Conservation (phyloP, 2,888 invertebrate genomes). For the Perithous albicinctus region DNA sequence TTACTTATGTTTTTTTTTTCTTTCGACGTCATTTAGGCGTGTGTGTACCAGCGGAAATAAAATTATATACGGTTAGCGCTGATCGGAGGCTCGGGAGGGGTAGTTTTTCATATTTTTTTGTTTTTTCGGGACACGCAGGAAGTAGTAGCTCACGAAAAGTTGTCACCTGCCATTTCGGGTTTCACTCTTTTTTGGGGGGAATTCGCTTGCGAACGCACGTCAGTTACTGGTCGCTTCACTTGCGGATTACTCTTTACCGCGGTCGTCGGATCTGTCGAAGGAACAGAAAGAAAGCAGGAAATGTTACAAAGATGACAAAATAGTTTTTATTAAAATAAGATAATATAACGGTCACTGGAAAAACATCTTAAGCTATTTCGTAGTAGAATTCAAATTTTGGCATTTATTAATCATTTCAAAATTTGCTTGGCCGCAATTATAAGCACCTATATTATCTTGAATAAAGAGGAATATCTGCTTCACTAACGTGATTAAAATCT, state of each 20-base stretch:
- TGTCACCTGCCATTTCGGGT: conserved; percentile 81
- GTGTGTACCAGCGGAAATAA: conserved; percentile 78
- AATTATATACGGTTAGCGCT: conserved; percentile 71
- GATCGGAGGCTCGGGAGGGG: conserved; percentile 57
- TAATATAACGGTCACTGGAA: background rate
- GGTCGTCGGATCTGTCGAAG: conserved; percentile 80
- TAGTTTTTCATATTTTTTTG: conserved; percentile 46
- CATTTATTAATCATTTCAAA: too few species aligned
- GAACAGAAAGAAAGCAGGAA: background rate
- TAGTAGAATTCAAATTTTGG: background rate
- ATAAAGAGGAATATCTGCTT: too few species aligned
- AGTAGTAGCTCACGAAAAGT: conserved; percentile 82
- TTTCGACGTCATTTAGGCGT: conserved; percentile 72
- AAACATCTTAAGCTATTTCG: background rate
- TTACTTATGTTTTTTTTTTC: conserved; percentile 35
- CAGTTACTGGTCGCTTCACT: conserved; percentile 80
- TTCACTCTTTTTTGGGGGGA: conserved; percentile 83
- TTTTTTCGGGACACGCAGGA: conserved; percentile 58
- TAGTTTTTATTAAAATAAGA: background rate
- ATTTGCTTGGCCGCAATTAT: too few species aligned
- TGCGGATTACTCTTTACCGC: conserved; percentile 82
- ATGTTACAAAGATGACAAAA: background rate
- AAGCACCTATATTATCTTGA: too few species aligned
- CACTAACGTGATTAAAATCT: too few species aligned
- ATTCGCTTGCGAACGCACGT: conserved; percentile 77